Percentiles rank a stretch among this genome's conserved stretches.
These are phyloP conservation scores for Danio kyathit DNA, from an alignment of 2,797 vertebrate genomes.

Conservation along the genomic window DNA sequence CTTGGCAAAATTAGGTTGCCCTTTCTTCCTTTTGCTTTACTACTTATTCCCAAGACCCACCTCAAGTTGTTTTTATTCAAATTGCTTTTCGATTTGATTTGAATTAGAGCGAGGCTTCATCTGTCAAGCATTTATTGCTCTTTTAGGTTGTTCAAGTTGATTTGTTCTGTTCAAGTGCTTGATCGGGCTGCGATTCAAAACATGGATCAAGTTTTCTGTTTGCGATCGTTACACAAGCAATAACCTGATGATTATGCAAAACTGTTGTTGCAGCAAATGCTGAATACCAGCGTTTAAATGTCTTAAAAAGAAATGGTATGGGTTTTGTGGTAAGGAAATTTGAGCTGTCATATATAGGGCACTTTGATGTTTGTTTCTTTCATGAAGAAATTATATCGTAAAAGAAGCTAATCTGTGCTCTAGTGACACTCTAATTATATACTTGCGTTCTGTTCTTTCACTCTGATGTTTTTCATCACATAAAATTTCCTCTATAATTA, in stretches of 20 bases:
- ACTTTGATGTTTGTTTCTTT: not conserved
- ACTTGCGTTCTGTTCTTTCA: slow-evolving; percentile 34
- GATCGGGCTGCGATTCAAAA: slow-evolving; percentile 16
- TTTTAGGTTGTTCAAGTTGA: slow-evolving; percentile 4
- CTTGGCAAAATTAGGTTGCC: slow-evolving; percentile 32
- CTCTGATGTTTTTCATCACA: slow-evolving; percentile 26
- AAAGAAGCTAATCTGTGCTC: slow-evolving; percentile 9
- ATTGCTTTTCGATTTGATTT: not conserved
- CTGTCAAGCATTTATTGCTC: not conserved
- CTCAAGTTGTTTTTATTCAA: slow-evolving; percentile 8
- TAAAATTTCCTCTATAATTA: slow-evolving; percentile 49
- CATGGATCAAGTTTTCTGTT: not conserved
- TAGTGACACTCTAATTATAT: slow-evolving; percentile 26
- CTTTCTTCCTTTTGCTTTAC: slow-evolving; percentile 20
- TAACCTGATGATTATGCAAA: slow-evolving; percentile 16
- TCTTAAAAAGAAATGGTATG: not conserved
- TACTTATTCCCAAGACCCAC: slow-evolving; percentile 35
- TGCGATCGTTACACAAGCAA: slow-evolving; percentile 24
- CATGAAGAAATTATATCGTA: not conserved
- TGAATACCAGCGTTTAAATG: slow-evolving; percentile 1
- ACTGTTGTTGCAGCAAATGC: not conserved
- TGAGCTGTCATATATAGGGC: not conserved
- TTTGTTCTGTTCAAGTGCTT: slow-evolving; percentile 16
- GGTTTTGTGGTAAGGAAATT: not conserved
- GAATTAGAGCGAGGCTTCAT: not conserved